Conservation (phyloP, 2,888 invertebrate genomes). For the Drosophila villosipedis region DNA sequence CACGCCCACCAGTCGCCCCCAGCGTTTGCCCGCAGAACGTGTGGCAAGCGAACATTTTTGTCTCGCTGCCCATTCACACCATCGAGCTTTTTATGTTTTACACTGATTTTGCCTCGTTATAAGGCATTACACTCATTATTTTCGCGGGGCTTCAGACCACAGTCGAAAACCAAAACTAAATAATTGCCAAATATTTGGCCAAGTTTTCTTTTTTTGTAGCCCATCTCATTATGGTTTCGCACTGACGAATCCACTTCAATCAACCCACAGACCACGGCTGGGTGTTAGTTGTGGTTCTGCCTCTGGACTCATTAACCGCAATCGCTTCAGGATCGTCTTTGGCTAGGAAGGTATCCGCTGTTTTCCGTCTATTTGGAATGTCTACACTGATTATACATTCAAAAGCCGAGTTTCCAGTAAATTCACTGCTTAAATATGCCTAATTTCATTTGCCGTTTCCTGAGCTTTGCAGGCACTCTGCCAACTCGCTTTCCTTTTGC, state of each 20-base stretch:
- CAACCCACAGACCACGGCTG: slow-evolving; percentile 4
- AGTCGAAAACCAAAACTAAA: slow-evolving; percentile 22
- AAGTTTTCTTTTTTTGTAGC: slow-evolving; percentile 67
- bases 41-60: slow-evolving; percentile 40
- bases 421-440: slow-evolving; percentile 72
- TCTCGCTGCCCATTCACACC: slow-evolving; percentile 51
- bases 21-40: slow-evolving; percentile 47
- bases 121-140: slow-evolving; percentile 34
- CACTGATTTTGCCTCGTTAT: slow-evolving; percentile 72
- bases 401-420: slow-evolving; percentile 44
- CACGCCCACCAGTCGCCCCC: slow-evolving; percentile 47
- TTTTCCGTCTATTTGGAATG: slow-evolving; percentile 25
- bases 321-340: slow-evolving; percentile 5
- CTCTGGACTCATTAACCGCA: slow-evolving; percentile 53
- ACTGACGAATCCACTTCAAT: slow-evolving; percentile 31
- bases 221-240: slow-evolving; percentile 76
- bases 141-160: slow-evolving; percentile 3
- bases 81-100: slow-evolving; percentile 60
- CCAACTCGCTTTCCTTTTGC: slow-evolving; percentile 10
- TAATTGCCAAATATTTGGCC: slow-evolving; percentile 73
- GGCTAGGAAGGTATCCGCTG: slow-evolving; percentile 16
- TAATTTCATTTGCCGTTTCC: slow-evolving; percentile 66
- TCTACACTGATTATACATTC: slow-evolving; percentile 33
- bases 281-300: slow-evolving; percentile 29
- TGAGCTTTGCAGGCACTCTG: slow-evolving; percentile 31